A percentile compares a stretch with the other conserved stretches of the same genome.
Evolutionary conservation across 2,888 invertebrate genomes (phyloP).

Genomic region (Hetaerina titia): DNA sequence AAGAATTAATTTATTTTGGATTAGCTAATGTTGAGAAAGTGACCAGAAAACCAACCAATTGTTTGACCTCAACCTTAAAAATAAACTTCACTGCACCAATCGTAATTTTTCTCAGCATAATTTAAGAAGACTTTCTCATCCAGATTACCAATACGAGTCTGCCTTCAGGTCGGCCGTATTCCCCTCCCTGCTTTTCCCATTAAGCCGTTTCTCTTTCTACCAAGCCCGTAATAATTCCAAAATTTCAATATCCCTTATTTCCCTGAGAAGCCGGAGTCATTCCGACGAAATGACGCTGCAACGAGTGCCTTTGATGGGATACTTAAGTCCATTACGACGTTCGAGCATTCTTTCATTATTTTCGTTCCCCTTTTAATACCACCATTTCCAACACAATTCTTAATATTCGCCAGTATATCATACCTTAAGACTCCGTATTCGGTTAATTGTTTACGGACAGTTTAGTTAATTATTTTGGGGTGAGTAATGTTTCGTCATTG

Average conservation of each 20-base stretch:
- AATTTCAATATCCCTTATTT: constrained; percentile 50
- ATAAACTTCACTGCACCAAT: too few species aligned
- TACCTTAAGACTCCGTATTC: background rate
- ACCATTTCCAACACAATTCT: background rate
- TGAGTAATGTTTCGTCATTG: background rate
- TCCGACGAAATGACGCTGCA: constrained; percentile 50
- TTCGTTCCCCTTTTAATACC: background rate
- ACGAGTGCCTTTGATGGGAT: constrained; percentile 46
- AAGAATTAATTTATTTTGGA: too few species aligned
- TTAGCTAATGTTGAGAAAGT: too few species aligned
- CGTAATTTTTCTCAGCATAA: too few species aligned
- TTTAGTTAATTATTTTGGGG: background rate
- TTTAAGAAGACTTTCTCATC: background rate
- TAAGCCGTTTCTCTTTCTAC: constrained; percentile 44
- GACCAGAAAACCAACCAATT: too few species aligned
- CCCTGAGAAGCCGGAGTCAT: constrained; percentile 1
- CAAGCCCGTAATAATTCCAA: constrained; percentile 34
- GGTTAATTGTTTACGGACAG: background rate
- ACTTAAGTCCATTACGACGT: constrained; percentile 53
- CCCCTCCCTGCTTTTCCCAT: background rate
- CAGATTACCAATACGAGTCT: background rate
- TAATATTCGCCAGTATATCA: background rate
- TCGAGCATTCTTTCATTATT: constrained; percentile 44
- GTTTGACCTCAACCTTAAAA: too few species aligned
- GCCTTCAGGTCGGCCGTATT: background rate